phyloP scores from a whole-genome alignment of 2,797 vertebrate species.

The Muscicapa comitata region DNA sequence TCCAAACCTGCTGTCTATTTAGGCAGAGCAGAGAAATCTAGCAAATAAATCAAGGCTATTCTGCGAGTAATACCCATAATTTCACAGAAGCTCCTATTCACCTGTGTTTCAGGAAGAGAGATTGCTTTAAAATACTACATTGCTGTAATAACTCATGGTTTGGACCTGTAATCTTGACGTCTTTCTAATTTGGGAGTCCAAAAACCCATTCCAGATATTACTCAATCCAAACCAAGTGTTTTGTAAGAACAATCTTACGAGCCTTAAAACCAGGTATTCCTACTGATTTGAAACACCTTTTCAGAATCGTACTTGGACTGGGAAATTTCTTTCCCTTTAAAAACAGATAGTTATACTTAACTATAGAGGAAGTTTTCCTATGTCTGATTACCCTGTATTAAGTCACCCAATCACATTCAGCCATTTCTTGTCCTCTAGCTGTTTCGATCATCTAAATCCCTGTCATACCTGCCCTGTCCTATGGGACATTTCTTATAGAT shows the following conservation, averaged over 20 bases:
- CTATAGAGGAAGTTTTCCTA: neutral
- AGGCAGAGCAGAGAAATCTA: neutral
- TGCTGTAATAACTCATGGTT: neutral
- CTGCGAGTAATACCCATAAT: neutral
- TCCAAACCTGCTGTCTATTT: neutral
- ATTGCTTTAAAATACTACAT: slow-evolving; percentile 25
- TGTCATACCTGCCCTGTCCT: neutral
- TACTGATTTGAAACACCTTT: neutral
- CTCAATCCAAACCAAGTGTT: neutral
- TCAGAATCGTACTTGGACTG: neutral
- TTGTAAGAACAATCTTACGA: slow-evolving; percentile 15
- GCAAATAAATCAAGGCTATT: neutral
- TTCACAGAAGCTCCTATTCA: neutral
- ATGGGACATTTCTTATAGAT: neutral
- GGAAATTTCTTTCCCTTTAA: neutral
- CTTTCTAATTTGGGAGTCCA: neutral
- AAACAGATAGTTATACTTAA: slow-evolving; percentile 6
- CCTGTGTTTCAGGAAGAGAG: neutral
- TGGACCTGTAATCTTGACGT: slow-evolving; percentile 15
- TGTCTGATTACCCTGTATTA: neutral
- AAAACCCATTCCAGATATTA: slow-evolving; percentile 31
- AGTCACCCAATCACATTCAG: slow-evolving; percentile 8
- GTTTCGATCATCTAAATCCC: slow-evolving; percentile 18
- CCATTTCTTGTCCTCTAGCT: neutral
- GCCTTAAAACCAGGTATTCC: slow-evolving; percentile 8